Base-by-base conservation (phyloP, 2,888 invertebrate genomes). In the Campoplex capitator region DNA sequence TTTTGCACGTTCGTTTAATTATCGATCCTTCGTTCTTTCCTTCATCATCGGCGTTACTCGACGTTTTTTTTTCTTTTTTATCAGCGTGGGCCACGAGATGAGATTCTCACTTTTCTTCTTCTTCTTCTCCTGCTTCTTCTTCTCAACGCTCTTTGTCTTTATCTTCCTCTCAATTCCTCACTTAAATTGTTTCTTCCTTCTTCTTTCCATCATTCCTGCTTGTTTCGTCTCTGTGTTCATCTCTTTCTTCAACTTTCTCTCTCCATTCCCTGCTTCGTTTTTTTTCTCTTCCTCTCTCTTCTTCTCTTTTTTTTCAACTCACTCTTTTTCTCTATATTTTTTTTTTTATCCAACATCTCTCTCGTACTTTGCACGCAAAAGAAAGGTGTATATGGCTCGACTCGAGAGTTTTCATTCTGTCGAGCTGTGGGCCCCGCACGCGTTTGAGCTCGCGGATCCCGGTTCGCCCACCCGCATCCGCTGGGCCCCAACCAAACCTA, bases 401-500 rank as follows among this genome's bases (percentile, higher is more conserved):
- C 68, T 77, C 16, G 76, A 62, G 68, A 51, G 76, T 62, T 79
- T 76, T 84, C 79, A 75, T 75, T 62, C 62, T 32, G 35, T 71
- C 42, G 54, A 56, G 67, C 71, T 79, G 83, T 70, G 75, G 78
- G 82, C 79, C 86, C 79, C 80, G 79, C 80, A 65, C 79, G 86
- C 81, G 71, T 86, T 83, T 77, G 73, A 67, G 80, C 45, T 84
- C 83, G 87, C 88, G 67, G 89, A 90, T 91, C 91, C 92, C 91
- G 92, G 93, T 92, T 90, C 92, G 92, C 93, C 92, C 93, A 92
- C 92, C 91, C 91, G 91, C 92, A 92, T 92, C 92, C 92, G 92
- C 91, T 83, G 88, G 78, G 77, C 84, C 81, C 75, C 71, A 71
- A 68, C 80, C 79, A 76, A 71, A 75, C 62, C 74, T 76, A 32